Conservation (phyloP, 2,888 invertebrate species). For the Amphiduros pacificus region DNA sequence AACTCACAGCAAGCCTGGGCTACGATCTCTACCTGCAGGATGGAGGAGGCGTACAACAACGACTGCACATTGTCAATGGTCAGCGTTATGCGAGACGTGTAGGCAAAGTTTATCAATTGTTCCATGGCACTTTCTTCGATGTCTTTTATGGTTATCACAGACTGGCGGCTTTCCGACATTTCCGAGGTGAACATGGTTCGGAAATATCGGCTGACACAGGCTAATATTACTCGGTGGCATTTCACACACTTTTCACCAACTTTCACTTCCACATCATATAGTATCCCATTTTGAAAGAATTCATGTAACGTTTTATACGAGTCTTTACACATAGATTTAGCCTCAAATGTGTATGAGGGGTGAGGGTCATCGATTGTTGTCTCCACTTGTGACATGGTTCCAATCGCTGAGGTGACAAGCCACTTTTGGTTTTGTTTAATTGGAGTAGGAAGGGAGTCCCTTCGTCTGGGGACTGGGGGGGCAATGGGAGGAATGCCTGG, state of each 20-base stretch:
- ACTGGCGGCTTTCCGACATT: slow-evolving; percentile 55
- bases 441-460: not conserved
- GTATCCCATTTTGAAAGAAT: slow-evolving; percentile 17
- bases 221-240: slow-evolving; percentile 61
- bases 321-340: slow-evolving; percentile 19
- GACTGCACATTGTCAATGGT: slow-evolving; percentile 60
- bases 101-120: slow-evolving; percentile 60
- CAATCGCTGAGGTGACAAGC: not conserved
- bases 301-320: slow-evolving; percentile 18
- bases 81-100: slow-evolving; percentile 58
- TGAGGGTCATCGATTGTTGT: slow-evolving; percentile 2
- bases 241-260: slow-evolving; percentile 45
- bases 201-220: slow-evolving; percentile 61
- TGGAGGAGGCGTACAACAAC: slow-evolving; percentile 61
- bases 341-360: slow-evolving; percentile 21
- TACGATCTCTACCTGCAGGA: slow-evolving; percentile 61
- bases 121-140: slow-evolving; percentile 54
- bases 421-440: not conserved
- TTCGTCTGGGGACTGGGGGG: not conserved
- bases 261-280: slow-evolving; percentile 57
- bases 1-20: slow-evolving; percentile 60
- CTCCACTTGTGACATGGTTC: slow-evolving; percentile 1
- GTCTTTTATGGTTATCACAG: slow-evolving; percentile 51
- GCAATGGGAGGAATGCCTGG: not conserved
- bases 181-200: slow-evolving; percentile 61